These are phyloP conservation scores for Anticlea derivata DNA, from an alignment of 2,888 invertebrate genomes.

Conservation along the genomic window DNA sequence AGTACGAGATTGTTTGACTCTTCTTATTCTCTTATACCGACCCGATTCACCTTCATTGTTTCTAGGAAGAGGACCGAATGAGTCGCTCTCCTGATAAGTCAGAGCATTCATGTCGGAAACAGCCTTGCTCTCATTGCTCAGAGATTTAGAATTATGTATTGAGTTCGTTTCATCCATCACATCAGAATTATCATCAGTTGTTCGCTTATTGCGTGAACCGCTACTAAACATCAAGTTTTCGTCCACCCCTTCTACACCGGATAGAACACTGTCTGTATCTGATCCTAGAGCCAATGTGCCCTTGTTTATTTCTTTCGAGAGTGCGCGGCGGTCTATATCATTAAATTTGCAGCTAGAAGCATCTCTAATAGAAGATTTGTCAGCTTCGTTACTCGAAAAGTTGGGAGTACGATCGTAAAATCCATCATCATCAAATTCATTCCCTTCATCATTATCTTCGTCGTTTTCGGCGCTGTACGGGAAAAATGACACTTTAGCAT, in stretches of 20 bases:
- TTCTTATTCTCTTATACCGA: slow-evolving; percentile 70
- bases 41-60: slow-evolving; percentile 61
- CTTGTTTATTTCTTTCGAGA: slow-evolving; percentile 16
- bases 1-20: slow-evolving; percentile 52
- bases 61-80: slow-evolving; percentile 60
- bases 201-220: slow-evolving; percentile 54
- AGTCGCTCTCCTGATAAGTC: slow-evolving; percentile 62
- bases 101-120: slow-evolving; percentile 46
- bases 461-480: slow-evolving; percentile 67
- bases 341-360: slow-evolving; percentile 20
- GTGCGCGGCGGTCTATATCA: slow-evolving; percentile 12
- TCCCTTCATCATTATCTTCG: slow-evolving; percentile 75
- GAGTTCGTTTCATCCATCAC: slow-evolving; percentile 33
- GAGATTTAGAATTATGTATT: slow-evolving; percentile 36
- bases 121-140: slow-evolving; percentile 44
- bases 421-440: slow-evolving; percentile 77
- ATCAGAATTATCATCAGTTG: slow-evolving; percentile 36
- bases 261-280: slow-evolving; percentile 68
- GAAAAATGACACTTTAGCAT: slow-evolving; percentile 64
- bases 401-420: slow-evolving; percentile 71
- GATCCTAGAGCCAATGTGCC: slow-evolving; percentile 60
- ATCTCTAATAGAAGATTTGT: slow-evolving; percentile 29
- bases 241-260: slow-evolving; percentile 67
- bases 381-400: slow-evolving; percentile 46
- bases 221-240: slow-evolving; percentile 70